Evolutionary conservation across 2,113 vertebrate genomes (phyloP).

Genomic region (Cinclus cinclus): DNA sequence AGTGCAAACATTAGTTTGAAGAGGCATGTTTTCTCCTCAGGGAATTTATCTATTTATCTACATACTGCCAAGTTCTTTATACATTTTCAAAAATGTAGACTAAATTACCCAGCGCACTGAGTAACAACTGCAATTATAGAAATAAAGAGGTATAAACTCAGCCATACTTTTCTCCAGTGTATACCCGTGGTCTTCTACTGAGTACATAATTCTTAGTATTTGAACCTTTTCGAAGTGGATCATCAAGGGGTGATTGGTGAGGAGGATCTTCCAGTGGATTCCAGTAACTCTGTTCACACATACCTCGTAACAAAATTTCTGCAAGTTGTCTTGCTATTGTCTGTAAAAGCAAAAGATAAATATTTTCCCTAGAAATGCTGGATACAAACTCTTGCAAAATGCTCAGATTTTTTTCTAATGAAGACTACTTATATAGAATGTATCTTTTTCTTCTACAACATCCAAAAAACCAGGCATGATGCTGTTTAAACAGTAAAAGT

Average conservation of each 20-base stretch:
- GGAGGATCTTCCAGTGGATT: conserved; percentile 94
- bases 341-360: conserved; percentile 69
- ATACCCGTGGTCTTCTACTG: conserved; percentile 87
- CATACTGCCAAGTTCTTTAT: neutral
- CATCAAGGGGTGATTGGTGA: conserved; percentile 90
- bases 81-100: neutral
- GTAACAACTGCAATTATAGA: neutral
- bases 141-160: neutral
- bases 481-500: neutral
- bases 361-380: neutral
- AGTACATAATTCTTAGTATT: conserved; percentile 86
- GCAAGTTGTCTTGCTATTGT: conserved; percentile 97
- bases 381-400: neutral
- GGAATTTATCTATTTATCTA: neutral
- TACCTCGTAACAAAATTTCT: conserved; percentile 96
- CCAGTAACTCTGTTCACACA: conserved; percentile 99
- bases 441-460: neutral
- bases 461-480: neutral
- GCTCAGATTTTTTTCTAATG: neutral
- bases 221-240: conserved; percentile 85
- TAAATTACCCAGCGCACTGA: neutral
- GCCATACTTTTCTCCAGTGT: conserved; percentile 94
- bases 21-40: neutral
- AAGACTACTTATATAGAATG: neutral
- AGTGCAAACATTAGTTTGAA: neutral